Percentiles rank a stretch among this genome's conserved stretches.
These are phyloP conservation scores for Leuciscus idus DNA, from an alignment of 2,113 vertebrate species.

Conservation along the genomic window DNA sequence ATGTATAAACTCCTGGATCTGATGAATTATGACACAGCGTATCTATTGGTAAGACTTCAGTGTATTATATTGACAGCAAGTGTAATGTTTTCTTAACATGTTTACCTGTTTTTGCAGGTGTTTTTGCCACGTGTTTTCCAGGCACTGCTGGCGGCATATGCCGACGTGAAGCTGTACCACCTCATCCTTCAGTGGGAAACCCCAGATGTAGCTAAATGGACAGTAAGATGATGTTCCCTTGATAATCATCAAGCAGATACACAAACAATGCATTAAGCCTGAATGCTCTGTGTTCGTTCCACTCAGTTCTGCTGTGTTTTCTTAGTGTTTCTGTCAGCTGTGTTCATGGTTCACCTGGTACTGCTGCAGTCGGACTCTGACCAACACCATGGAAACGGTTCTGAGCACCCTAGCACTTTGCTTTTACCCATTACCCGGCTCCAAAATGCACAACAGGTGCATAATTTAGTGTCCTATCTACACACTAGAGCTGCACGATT, in stretches of 20 bases:
- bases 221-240: conserved; percentile 74
- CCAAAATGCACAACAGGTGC: conserved; percentile 84
- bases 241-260: not conserved
- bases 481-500: not conserved
- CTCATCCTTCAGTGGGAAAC: conserved; percentile 79
- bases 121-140: conserved; percentile 89
- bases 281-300: not conserved
- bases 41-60: conserved; percentile 80
- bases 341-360: conserved; percentile 98
- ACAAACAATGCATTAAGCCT: not conserved
- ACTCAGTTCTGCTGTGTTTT: conserved; percentile 31
- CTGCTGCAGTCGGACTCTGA: conserved; percentile 93
- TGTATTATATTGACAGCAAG: not conserved
- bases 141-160: conserved; percentile 83
- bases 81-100: not conserved
- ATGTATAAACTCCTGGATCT: conserved; percentile 86
- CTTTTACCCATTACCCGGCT: conserved; percentile 86
- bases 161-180: conserved; percentile 87
- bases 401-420: conserved; percentile 86
- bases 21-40: conserved; percentile 79
- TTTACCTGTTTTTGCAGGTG: conserved; percentile 75
- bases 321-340: conserved; percentile 90
- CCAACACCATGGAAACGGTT: conserved; percentile 90
- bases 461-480: conserved; percentile 2
- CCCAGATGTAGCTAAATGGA: conserved; percentile 81